These are phyloP conservation scores for Colinus virginianus DNA, from an alignment of 2,113 vertebrate species.

Conservation along the genomic window DNA sequence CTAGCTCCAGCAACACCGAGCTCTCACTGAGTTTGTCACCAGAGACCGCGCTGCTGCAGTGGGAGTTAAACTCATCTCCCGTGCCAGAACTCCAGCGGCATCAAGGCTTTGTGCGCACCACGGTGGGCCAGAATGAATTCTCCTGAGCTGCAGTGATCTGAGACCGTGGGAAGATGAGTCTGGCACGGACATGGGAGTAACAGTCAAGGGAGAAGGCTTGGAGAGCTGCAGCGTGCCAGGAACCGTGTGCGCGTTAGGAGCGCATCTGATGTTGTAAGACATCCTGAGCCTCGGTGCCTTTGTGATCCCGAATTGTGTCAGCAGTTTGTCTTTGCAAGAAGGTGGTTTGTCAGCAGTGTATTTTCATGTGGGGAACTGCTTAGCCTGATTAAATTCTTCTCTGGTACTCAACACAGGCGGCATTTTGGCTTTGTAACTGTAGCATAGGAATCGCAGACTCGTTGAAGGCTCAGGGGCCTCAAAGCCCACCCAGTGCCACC, in stretches of 20 bases:
- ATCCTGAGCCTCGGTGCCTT: neutral
- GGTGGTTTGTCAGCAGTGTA: neutral
- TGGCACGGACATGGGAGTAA: neutral
- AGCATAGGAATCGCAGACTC: neutral
- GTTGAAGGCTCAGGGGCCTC: too few relatives aligned
- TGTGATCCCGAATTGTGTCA: neutral
- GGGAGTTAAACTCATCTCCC: neutral
- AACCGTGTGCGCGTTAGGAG: rapidly evolving
- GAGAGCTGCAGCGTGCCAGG: neutral
- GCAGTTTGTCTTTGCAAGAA: neutral
- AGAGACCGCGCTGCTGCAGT: neutral
- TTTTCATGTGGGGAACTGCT: neutral
- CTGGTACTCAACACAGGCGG: neutral
- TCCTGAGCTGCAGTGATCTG: neutral
- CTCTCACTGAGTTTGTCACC: neutral
- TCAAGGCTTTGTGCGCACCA: rapidly evolving
- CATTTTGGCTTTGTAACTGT: neutral
- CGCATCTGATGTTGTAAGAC: neutral
- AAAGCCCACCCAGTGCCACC: too few relatives aligned
- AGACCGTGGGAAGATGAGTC: neutral
- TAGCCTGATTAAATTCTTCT: neutral
- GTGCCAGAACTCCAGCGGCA: neutral
- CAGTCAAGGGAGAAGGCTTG: neutral
- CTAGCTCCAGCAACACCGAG: neutral
- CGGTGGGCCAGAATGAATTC: neutral